Evolutionary conservation across 2,888 invertebrate species (phyloP).

Genomic region (Xanthia togata): DNA sequence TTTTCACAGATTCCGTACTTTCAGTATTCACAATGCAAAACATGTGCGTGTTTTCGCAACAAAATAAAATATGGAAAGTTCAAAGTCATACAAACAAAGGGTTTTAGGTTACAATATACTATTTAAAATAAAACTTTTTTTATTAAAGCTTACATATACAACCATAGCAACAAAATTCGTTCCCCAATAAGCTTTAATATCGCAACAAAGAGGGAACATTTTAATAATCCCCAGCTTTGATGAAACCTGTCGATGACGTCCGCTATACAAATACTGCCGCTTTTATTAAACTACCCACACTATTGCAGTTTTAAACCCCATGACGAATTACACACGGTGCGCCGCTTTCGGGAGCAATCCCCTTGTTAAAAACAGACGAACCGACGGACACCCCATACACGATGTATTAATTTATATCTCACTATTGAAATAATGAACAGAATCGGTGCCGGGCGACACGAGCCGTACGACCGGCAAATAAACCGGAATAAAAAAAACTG

Average conservation of each 20-base stretch:
- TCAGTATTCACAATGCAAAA: too few relatives aligned
- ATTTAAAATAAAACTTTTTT: too few relatives aligned
- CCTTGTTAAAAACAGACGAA: conserved; percentile 30
- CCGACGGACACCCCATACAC: conserved; percentile 27
- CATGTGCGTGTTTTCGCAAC: too few relatives aligned
- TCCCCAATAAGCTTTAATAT: neutral
- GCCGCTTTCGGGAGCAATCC: neutral
- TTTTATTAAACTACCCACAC: conserved; percentile 35
- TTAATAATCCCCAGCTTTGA: conserved; percentile 46
- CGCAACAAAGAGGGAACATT: conserved; percentile 35
- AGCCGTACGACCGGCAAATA: neutral
- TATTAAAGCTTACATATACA: too few relatives aligned
- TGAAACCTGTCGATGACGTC: conserved; percentile 34
- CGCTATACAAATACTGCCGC: neutral
- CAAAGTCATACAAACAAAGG: too few relatives aligned
- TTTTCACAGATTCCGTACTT: too few relatives aligned
- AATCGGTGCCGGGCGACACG: neutral
- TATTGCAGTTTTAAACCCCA: conserved; percentile 17
- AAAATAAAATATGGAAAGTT: too few relatives aligned
- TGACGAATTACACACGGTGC: neutral
- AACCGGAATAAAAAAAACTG: neutral
- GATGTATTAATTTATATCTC: conserved; percentile 32
- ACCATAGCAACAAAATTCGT: too few relatives aligned
- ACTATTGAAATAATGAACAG: neutral
- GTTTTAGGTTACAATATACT: too few relatives aligned